A percentile compares a stretch with the other conserved stretches of the same genome.
Conservation (phyloP, 1,140 invertebrate species). For the Drosophila gunungcola region DNA sequence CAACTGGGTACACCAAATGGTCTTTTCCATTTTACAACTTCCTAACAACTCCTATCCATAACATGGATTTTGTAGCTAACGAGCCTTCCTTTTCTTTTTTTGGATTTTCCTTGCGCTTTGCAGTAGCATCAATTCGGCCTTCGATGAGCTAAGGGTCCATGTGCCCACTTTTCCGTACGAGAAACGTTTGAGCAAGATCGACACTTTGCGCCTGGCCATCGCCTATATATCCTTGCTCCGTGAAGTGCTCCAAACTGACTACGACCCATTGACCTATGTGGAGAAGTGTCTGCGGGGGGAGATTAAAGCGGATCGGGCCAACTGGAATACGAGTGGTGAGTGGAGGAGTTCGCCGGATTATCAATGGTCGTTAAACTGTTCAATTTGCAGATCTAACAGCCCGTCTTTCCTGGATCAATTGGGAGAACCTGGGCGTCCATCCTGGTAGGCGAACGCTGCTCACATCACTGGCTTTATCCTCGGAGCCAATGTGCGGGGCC, state of each 20-base stretch:
- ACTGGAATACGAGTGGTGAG: conserved; percentile 98
- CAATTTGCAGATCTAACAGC: conserved; percentile 95
- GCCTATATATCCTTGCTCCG: conserved; percentile 97
- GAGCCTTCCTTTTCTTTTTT: conserved; percentile 21
- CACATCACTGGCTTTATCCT: conserved; percentile 91
- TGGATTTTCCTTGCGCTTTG: conserved; percentile 83
- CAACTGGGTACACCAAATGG: conserved; percentile 88
- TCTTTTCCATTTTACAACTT: conserved; percentile 80
- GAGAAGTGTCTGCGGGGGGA: conserved; percentile 96
- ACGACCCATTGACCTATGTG: conserved; percentile 96
- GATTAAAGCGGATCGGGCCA: conserved; percentile 92
- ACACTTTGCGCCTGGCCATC: conserved; percentile 97
- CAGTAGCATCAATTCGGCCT: conserved; percentile 99
- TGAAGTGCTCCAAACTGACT: conserved; percentile 95
- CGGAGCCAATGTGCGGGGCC: conserved; percentile 88
- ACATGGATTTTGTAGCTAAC: conserved; percentile 40
- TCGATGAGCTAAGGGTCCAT: conserved; percentile 96
- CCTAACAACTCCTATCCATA: neutral
- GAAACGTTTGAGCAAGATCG: conserved; percentile 98
- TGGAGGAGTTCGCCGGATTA: neutral
- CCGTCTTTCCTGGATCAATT: conserved; percentile 99
- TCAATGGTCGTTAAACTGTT: neutral
- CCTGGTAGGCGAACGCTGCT: conserved; percentile 92
- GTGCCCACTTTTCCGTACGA: conserved; percentile 99
- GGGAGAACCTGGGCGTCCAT: conserved; percentile 98